phyloP scores from a whole-genome alignment of 2,113 vertebrate genomes.

The Electrona antarctica region DNA sequence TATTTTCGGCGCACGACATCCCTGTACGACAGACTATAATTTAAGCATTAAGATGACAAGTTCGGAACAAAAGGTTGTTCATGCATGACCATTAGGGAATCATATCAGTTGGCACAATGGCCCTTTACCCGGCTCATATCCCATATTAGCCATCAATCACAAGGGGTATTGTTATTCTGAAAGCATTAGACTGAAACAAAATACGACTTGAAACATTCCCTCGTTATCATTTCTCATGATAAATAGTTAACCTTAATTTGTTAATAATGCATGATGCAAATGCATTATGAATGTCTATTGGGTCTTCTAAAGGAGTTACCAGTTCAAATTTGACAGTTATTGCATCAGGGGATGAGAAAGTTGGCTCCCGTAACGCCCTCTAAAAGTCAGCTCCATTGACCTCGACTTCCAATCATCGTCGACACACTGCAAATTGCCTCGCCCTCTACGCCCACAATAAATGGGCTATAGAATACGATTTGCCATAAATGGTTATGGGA shows the following conservation, averaged over 20 bases:
- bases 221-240: not conserved
- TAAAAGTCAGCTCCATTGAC: constrained; percentile 14
- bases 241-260: not conserved
- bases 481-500: constrained; percentile 27
- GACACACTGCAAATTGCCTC: constrained; percentile 18
- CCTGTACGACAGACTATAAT: too few relatives aligned
- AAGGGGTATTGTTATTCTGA: not conserved
- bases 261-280: not conserved
- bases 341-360: constrained; percentile 10
- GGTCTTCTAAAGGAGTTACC: not conserved
- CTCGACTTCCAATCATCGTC: constrained; percentile 18
- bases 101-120: constrained; percentile 37
- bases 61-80: constrained; percentile 17
- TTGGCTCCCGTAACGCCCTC: not conserved
- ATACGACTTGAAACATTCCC: not conserved
- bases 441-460: not conserved
- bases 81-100: constrained; percentile 62
- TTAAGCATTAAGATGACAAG: not conserved
- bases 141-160: constrained; percentile 9
- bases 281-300: not conserved
- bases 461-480: constrained; percentile 13
- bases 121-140: constrained; percentile 43
- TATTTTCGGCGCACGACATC: too few relatives aligned
- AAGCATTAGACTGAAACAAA: not conserved
- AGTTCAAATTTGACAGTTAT: not conserved